These are phyloP conservation scores for Drosophila eugracilis DNA, from an alignment of 1,140 invertebrate species.

Conservation along the genomic window DNA sequence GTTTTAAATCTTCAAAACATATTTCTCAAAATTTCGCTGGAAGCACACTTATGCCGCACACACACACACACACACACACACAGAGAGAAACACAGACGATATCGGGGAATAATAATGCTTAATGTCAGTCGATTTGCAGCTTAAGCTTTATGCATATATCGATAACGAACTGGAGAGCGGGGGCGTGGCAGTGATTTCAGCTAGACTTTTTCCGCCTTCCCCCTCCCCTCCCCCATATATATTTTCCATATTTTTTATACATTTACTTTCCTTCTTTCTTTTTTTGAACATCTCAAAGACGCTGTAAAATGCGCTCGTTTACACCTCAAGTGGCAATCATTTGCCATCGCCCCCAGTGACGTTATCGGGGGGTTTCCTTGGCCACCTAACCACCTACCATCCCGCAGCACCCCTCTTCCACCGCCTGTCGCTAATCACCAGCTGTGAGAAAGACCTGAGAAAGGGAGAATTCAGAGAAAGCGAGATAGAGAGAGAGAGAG, in stretches of 20 bases:
- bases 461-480: background rate
- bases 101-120: slow-evolving; percentile 18
- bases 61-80: too few species aligned
- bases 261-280: slow-evolving; percentile 14
- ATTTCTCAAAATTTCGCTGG: background rate
- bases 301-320: slow-evolving; percentile 81
- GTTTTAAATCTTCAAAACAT: background rate
- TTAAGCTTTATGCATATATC: slow-evolving; percentile 35
- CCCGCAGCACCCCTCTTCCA: too few species aligned
- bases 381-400: too few species aligned
- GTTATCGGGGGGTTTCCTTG: slow-evolving; percentile 56
- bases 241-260: slow-evolving; percentile 7
- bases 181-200: slow-evolving; percentile 32
- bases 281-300: slow-evolving; percentile 53
- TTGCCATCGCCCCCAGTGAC: slow-evolving; percentile 60
- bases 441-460: slow-evolving; percentile 14
- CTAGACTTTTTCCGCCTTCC: slow-evolving; percentile 15
- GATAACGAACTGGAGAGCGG: slow-evolving; percentile 11
- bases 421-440: slow-evolving; percentile 62
- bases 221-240: background rate
- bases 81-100: too few species aligned
- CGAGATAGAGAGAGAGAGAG: background rate
- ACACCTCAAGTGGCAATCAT: slow-evolving; percentile 81
- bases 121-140: slow-evolving; percentile 44
- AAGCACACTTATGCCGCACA: background rate